A percentile compares a stretch with the other conserved stretches of the same genome.
These are phyloP conservation scores for Helostoma temminkii DNA, from an alignment of 2,797 vertebrate genomes.

Conservation along the genomic window DNA sequence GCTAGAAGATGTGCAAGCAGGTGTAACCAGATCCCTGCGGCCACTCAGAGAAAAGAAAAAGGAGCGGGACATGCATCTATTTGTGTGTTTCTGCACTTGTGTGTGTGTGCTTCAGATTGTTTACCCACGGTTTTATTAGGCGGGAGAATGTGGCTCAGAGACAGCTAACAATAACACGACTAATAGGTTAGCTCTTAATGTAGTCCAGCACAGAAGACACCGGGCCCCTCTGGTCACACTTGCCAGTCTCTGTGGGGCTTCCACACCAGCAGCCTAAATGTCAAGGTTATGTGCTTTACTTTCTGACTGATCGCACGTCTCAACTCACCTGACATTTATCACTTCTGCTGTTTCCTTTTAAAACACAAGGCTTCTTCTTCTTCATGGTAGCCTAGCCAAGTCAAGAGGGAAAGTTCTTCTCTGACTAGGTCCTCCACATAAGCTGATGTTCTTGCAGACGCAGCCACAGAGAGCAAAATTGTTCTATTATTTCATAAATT, in stretches of 20 bases:
- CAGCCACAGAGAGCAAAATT: not conserved
- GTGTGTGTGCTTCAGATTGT: constrained; percentile 52
- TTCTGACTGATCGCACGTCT: constrained; percentile 77
- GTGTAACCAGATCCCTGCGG: constrained; percentile 92
- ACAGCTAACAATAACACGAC: constrained; percentile 88
- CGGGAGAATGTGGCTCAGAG: constrained; percentile 86
- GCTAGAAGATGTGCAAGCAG: constrained; percentile 94
- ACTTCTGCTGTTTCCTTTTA: constrained; percentile 74
- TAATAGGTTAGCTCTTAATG: constrained; percentile 91
- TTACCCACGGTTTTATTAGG: constrained; percentile 92
- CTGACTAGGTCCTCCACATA: not conserved
- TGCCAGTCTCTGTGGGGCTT: constrained; percentile 73
- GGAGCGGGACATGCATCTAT: constrained; percentile 56
- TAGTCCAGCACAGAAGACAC: constrained; percentile 81
- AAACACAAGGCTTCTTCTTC: constrained; percentile 80
- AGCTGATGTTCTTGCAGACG: not conserved
- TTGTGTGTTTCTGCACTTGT: constrained; percentile 29
- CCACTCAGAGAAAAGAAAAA: constrained; percentile 80
- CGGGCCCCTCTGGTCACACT: constrained; percentile 39
- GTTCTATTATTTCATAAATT: constrained; percentile 19
- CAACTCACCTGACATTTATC: constrained; percentile 87
- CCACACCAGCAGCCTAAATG: constrained; percentile 85
- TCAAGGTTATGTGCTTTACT: constrained; percentile 91
- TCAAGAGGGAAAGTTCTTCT: constrained; percentile 2
- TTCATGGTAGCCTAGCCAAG: constrained; percentile 55